Percentiles rank a stretch among this genome's conserved stretches.
Conservation (phyloP, 2,113 vertebrate species). For the Tretioscincus oriximinensis region DNA sequence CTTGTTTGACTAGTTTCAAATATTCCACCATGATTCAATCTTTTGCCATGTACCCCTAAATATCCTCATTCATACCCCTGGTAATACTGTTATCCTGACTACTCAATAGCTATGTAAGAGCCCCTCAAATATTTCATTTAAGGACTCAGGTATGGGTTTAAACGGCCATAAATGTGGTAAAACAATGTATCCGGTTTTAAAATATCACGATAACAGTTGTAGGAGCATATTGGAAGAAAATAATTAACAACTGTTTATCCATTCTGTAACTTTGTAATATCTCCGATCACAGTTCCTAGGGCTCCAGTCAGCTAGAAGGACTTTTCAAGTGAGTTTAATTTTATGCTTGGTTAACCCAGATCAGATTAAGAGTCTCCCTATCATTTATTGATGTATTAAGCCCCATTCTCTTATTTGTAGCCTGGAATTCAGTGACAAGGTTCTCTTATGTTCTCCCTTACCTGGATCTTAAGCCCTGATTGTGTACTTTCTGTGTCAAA, state of each 20-base stretch:
- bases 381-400: background rate
- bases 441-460: background rate
- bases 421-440: background rate
- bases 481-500: constrained; percentile 7
- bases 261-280: background rate
- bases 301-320: background rate
- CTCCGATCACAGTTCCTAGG: background rate
- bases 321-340: constrained; percentile 17
- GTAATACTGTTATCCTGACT: background rate
- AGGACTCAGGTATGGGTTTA: background rate
- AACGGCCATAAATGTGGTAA: background rate
- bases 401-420: background rate
- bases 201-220: background rate
- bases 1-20: too few relatives aligned
- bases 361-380: background rate
- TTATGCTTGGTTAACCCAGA: background rate
- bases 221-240: background rate
- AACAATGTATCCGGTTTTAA: background rate
- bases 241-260: background rate
- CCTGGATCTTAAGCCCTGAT: background rate
- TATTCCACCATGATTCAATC: too few relatives aligned
- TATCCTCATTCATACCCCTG: background rate
- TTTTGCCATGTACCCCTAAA: too few relatives aligned
- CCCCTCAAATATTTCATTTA: background rate
- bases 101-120: background rate